phyloP scores from a whole-genome alignment of 2,113 vertebrate genomes.

The Blennius ocellaris region DNA sequence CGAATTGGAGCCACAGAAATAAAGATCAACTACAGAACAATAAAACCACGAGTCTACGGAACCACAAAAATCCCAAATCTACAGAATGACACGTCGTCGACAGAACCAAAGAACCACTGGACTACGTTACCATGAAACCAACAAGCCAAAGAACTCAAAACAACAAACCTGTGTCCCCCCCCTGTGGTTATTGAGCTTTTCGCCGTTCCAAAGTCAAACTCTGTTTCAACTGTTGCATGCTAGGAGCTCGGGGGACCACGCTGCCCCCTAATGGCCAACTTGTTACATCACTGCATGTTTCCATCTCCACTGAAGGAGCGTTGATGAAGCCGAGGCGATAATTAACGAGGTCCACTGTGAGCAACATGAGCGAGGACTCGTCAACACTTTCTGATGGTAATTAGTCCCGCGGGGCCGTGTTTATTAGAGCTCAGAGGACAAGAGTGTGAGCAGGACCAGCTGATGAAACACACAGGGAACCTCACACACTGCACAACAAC shows the following conservation, averaged over 20 bases:
- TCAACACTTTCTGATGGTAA: too few species aligned
- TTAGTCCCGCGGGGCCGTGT: slow-evolving; percentile 7
- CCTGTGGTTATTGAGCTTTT: too few species aligned
- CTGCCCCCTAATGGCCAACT: not conserved
- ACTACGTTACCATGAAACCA: too few species aligned
- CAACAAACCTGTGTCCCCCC: too few species aligned
- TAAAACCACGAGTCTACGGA: too few species aligned
- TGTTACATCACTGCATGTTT: slow-evolving; percentile 23
- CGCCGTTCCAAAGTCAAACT: not conserved
- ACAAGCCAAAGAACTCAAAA: too few species aligned
- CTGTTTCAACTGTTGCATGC: slow-evolving; percentile 14
- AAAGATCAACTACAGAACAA: too few species aligned
- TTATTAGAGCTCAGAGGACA: not conserved
- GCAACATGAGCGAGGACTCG: slow-evolving; percentile 3
- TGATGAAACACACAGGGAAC: not conserved
- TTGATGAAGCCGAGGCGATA: slow-evolving; percentile 11
- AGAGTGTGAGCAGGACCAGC: not conserved
- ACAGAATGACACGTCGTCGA: too few species aligned
- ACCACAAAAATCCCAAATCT: too few species aligned
- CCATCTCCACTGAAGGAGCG: slow-evolving; percentile 27
- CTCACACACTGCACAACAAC: too few species aligned
- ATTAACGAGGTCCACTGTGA: slow-evolving; percentile 57
- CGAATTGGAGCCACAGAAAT: too few species aligned
- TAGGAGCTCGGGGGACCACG: slow-evolving; percentile 26
- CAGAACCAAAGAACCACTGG: too few species aligned